A percentile compares a stretch with the other conserved stretches of the same genome.
Conservation (phyloP, 2,888 invertebrate genomes). For the Orthonevra nobilis region DNA sequence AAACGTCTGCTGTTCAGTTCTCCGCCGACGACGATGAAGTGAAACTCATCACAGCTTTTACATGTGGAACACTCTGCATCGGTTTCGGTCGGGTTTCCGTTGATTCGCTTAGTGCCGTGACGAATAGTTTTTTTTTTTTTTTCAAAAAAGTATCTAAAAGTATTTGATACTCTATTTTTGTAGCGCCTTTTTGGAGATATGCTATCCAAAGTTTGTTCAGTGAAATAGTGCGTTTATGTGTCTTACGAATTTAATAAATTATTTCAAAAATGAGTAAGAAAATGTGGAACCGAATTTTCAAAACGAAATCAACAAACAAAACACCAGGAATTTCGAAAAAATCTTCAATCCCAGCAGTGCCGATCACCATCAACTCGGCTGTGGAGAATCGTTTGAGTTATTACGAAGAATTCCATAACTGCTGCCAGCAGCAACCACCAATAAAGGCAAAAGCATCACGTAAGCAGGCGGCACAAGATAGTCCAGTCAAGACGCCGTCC, state of each 20-base stretch:
- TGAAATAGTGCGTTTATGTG: conserved; percentile 20
- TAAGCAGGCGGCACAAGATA: conserved; percentile 14
- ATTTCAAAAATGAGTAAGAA: conserved; percentile 76
- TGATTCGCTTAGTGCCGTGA: conserved; percentile 19
- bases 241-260: conserved; percentile 3
- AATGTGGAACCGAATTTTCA: conserved; percentile 80
- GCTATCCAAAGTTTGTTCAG: conserved; percentile 42
- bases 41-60: conserved; percentile 29
- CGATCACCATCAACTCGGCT: conserved; percentile 16
- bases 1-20: conserved; percentile 64
- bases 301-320: conserved; percentile 77
- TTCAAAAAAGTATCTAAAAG: too few species aligned
- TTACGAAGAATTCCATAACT: conserved; percentile 61
- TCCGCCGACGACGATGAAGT: conserved; percentile 28
- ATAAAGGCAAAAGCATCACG: conserved; percentile 49
- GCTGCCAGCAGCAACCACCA: conserved; percentile 51
- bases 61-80: conserved; percentile 18
- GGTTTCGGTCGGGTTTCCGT: conserved; percentile 15
- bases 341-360: conserved; percentile 21
- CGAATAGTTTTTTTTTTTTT: conserved; percentile 26
- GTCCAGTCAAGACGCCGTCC: conserved; percentile 67
- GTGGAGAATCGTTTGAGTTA: conserved; percentile 61
- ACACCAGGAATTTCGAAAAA: conserved; percentile 75
- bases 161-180: conserved; percentile 53
- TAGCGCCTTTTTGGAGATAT: conserved; percentile 35